phyloP scores from a whole-genome alignment of 2,797 vertebrate genomes.

The Urosaurus nigricauda region DNA sequence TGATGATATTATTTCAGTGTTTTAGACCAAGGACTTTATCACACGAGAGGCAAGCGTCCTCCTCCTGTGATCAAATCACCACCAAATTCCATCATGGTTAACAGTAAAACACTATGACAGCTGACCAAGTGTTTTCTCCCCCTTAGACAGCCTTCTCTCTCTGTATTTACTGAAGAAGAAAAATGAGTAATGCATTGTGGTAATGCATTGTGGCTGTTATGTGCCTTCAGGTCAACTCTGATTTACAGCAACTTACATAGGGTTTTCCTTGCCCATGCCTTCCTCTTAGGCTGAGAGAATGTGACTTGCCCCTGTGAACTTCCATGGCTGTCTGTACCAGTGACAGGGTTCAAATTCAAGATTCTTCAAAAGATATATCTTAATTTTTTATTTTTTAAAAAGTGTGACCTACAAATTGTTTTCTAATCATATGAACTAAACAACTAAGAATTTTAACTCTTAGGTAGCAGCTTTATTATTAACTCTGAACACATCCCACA shows the following conservation, averaged over 20 bases:
- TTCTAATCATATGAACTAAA: not conserved
- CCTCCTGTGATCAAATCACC: too few species aligned
- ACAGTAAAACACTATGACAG: not conserved
- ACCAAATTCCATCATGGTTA: not conserved
- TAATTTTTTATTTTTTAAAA: not conserved
- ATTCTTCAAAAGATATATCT: not conserved
- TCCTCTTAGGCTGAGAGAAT: too few species aligned
- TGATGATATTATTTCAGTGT: too few species aligned
- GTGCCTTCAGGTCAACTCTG: too few species aligned
- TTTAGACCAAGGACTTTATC: too few species aligned
- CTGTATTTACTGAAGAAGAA: not conserved
- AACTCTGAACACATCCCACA: not conserved
- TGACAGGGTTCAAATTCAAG: not conserved
- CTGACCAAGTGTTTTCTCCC: not conserved
- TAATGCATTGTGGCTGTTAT: too few species aligned
- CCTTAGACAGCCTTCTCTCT: not conserved
- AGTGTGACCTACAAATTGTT: not conserved
- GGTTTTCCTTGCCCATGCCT: too few species aligned
- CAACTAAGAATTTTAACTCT: not conserved
- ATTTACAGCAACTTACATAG: too few species aligned
- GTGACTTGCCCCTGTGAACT: too few species aligned
- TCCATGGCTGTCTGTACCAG: too few species aligned
- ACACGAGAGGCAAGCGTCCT: too few species aligned
- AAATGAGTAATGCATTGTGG: not conserved
- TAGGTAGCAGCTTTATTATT: not conserved